Conservation (phyloP, 2,113 vertebrate species). For the Oplegnathus fasciatus region DNA sequence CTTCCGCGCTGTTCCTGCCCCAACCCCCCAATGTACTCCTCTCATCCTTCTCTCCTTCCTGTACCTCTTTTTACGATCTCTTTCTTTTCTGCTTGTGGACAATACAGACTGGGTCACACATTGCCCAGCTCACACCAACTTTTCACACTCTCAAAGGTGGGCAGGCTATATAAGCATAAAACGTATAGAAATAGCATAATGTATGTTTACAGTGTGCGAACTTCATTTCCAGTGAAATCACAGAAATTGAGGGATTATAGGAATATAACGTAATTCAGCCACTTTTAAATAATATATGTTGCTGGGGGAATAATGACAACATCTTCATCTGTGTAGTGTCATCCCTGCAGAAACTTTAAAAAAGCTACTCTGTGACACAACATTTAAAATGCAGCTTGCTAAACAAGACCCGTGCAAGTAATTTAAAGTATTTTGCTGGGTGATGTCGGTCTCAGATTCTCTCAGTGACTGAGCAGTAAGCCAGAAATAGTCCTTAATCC, state of each 20-base stretch:
- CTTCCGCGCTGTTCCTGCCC: constrained; percentile 68
- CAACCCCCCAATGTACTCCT: constrained; percentile 64
- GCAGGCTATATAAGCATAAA: not conserved
- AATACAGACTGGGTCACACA: constrained; percentile 72
- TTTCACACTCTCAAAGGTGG: constrained; percentile 55
- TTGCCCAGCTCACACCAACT: constrained; percentile 57
- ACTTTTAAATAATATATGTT: not conserved
- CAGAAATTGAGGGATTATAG: not conserved
- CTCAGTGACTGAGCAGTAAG: constrained; percentile 47
- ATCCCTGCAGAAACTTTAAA: not conserved
- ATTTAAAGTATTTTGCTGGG: constrained; percentile 36
- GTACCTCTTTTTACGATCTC: constrained; percentile 80
- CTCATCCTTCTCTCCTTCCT: constrained; percentile 76
- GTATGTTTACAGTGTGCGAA: not conserved
- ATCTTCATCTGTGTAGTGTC: not conserved
- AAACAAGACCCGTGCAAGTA: constrained; percentile 6
- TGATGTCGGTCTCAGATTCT: constrained; percentile 47
- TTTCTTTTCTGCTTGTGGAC: constrained; percentile 74
- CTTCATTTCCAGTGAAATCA: not conserved
- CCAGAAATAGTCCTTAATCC: constrained; percentile 70
- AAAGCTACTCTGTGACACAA: not conserved
- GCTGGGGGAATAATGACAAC: not conserved
- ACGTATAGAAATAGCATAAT: not conserved
- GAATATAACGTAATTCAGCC: not conserved
- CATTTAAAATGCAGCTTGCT: not conserved